Evolutionary conservation across 1,140 invertebrate species (phyloP).

Genomic region (Panagrolaimus sp.): DNA sequence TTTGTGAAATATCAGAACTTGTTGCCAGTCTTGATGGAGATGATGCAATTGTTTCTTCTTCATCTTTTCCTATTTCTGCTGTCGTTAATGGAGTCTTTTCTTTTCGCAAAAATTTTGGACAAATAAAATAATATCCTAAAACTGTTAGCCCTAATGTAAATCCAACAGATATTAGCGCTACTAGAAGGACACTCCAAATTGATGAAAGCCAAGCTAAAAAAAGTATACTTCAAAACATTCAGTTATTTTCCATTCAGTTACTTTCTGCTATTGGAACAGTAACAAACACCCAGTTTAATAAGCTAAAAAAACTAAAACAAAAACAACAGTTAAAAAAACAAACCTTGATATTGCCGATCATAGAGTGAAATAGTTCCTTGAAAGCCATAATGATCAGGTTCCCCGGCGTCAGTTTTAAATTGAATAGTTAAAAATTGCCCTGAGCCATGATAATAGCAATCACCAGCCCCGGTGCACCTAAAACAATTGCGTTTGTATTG

Average conservation of each 20-base stretch:
- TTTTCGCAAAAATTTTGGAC: not conserved
- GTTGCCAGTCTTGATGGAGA: no score
- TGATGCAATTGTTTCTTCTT: constrained; percentile 11
- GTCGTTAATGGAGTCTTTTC: not conserved
- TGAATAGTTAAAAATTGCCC: constrained; percentile 21
- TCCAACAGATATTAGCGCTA: not conserved
- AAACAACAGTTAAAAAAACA: no score
- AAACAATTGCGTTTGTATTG: no score
- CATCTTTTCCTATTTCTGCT: not conserved
- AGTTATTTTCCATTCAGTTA: no score
- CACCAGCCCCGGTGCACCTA: constrained; percentile 21
- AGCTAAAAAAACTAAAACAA: no score
- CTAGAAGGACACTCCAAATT: not conserved
- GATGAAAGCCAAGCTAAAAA: not conserved
- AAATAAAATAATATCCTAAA: not conserved
- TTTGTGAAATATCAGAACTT: no score
- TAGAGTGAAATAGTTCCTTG: constrained; percentile 25
- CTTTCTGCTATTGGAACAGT: no score
- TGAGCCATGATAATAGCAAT: constrained; percentile 19
- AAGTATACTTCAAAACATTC: no score
- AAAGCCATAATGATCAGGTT: constrained; percentile 29
- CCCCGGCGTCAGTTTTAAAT: constrained; percentile 24
- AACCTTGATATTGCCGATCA: not conserved
- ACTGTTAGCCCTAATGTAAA: not conserved
- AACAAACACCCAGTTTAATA: no score